Conservation (phyloP, 2,113 vertebrate species). For the Gymnarchus niloticus region DNA sequence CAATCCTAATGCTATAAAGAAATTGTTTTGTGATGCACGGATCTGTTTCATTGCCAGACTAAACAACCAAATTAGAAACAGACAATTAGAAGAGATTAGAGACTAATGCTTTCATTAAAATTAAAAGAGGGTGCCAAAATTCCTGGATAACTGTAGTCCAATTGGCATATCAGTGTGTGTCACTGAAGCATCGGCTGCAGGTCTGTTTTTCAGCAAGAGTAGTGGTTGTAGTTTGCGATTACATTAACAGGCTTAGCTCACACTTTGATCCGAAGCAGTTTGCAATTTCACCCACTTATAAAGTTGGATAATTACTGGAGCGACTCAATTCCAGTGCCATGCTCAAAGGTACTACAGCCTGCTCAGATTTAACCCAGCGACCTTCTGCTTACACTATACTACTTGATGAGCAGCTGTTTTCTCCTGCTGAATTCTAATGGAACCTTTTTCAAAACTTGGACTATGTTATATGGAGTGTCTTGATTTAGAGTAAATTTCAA, state of each 20-base stretch:
- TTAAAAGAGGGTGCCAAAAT: neutral
- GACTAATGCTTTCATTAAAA: neutral
- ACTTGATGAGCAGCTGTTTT: neutral
- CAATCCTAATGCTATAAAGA: neutral
- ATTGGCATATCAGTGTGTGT: neutral
- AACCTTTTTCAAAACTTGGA: neutral
- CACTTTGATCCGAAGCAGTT: slow-evolving; percentile 3
- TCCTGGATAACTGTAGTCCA: neutral
- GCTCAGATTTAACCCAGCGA: neutral
- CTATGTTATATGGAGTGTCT: neutral
- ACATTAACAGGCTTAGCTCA: slow-evolving; percentile 11
- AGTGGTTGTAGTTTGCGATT: neutral
- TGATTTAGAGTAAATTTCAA: neutral
- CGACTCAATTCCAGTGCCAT: neutral
- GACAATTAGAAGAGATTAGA: slow-evolving; percentile 6
- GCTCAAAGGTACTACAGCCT: neutral
- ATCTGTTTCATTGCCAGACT: neutral
- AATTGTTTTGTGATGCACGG: neutral
- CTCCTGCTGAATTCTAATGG: neutral
- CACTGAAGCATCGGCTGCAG: neutral
- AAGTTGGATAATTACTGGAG: slow-evolving; percentile 4
- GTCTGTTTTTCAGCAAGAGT: neutral
- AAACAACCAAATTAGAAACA: slow-evolving; percentile 7
- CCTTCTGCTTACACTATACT: neutral
- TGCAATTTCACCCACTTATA: slow-evolving; percentile 5